Evolutionary conservation across 2,113 vertebrate species (phyloP).

Genomic region (Fregetta grallaria): DNA sequence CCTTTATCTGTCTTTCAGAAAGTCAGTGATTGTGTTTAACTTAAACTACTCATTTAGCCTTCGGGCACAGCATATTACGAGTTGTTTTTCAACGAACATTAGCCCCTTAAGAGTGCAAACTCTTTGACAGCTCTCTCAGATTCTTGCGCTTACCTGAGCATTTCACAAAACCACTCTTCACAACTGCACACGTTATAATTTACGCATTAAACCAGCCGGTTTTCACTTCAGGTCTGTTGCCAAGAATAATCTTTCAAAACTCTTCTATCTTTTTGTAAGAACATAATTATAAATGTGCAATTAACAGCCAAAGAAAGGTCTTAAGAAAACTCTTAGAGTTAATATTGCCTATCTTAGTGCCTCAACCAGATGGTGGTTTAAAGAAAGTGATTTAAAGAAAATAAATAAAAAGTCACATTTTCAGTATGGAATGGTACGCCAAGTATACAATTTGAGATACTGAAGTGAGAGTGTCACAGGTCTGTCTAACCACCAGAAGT

Average conservation of each 20-base stretch:
- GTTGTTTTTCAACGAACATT: constrained; percentile 57
- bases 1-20: constrained; percentile 61
- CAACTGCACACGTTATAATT: constrained; percentile 71
- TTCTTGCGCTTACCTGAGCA: constrained; percentile 46
- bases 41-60: constrained; percentile 52
- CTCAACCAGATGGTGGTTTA: constrained; percentile 29
- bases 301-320: constrained; percentile 51
- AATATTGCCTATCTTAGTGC: constrained; percentile 36
- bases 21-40: constrained; percentile 39
- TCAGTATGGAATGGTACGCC: neutral
- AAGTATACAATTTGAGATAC: constrained; percentile 35
- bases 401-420: constrained; percentile 34
- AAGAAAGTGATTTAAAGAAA: constrained; percentile 18
- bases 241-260: constrained; percentile 70
- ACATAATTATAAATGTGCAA: constrained; percentile 70
- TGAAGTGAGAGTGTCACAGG: neutral
- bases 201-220: constrained; percentile 68
- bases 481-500: neutral
- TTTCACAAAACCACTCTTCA: constrained; percentile 62
- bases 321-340: constrained; percentile 43
- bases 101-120: constrained; percentile 42
- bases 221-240: constrained; percentile 70
- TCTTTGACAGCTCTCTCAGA: constrained; percentile 64
- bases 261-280: constrained; percentile 65
- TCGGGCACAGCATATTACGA: constrained; percentile 56